phyloP scores from a whole-genome alignment of 2,888 invertebrate species.

The Apomyelois bistriatella region DNA sequence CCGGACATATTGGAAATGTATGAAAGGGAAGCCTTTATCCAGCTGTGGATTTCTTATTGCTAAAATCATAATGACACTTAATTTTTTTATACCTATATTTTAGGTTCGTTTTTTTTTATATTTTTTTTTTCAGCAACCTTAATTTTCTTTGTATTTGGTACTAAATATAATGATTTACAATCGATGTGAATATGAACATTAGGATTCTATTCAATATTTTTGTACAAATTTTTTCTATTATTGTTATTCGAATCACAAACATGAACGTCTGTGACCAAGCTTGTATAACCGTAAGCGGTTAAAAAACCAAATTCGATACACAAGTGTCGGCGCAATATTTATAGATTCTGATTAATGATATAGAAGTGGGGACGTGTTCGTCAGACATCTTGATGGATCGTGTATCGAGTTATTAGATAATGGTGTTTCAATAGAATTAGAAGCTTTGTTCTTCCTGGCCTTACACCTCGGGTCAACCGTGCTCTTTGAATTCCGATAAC shows the following conservation, averaged over 20 bases:
- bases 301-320: conserved; percentile 53
- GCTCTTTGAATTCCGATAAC: conserved; percentile 10
- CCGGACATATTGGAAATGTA: too few species aligned
- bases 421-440: conserved; percentile 76
- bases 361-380: conserved; percentile 63
- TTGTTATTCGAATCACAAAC: background rate
- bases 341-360: conserved; percentile 77
- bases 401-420: conserved; percentile 72
- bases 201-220: too few species aligned
- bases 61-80: too few species aligned
- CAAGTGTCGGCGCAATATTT: conserved; percentile 69
- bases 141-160: too few species aligned
- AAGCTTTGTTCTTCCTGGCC: conserved; percentile 69
- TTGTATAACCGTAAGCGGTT: conserved; percentile 13
- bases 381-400: conserved; percentile 64
- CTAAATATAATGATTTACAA: too few species aligned
- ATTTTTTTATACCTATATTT: too few species aligned
- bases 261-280: background rate
- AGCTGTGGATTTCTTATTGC: too few species aligned
- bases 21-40: too few species aligned
- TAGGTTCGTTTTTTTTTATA: too few species aligned
- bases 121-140: too few species aligned
- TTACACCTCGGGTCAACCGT: conserved; percentile 37
- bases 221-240: too few species aligned
- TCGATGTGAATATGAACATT: too few species aligned